Evolutionary conservation across 2,888 invertebrate species (phyloP), one percentile per base, ranked within the genome.

Genomic region (Noctua janthina): DNA sequence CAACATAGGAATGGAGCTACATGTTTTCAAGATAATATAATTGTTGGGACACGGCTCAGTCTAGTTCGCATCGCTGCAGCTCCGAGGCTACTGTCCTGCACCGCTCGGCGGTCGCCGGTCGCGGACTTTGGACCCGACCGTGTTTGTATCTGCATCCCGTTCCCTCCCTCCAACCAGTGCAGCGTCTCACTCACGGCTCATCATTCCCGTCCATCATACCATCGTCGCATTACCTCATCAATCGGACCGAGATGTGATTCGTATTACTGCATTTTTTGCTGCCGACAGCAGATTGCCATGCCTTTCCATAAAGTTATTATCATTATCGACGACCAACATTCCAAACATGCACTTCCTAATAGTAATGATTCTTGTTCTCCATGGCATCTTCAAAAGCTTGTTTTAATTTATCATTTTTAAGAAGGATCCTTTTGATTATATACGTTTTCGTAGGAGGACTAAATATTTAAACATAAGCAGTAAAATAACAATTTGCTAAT

Each of bases 71-170:
- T 79, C 76, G 81, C 70, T 81, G 75, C 84, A 87, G 91, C 91
- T 91, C 88, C 90, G 94, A 93, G 93, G 94, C 94, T 93, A 95
- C 94, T 94, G 93, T 94, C 93, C 94, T 93, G 87, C 81, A 85
- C 74, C 76, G 93, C 90, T 92, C 85, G 90, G 91, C 89, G 91
- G 51, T 73, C 90, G 91, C 91, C 94, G 92, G 88, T 91, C 90
- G 92, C 91, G 96, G 95, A 96, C 96, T 96, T 96, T 96, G 94
- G 94, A 96, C 95, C 92, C 92, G 91, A 92, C 90, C 95, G 77
- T 87, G 94, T 95, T 96, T 94, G 91, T 96, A 93, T 93, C 89
- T 92, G 91, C 92, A 91, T 96, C 96, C 92, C 94, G 90, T 93
- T 96, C 92, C 81, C 93, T 92, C 95, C 88, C 89, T 88, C 86